These are phyloP conservation scores for Zonotrichia albicollis DNA, from an alignment of 2,797 vertebrate species.

Conservation along the genomic window DNA sequence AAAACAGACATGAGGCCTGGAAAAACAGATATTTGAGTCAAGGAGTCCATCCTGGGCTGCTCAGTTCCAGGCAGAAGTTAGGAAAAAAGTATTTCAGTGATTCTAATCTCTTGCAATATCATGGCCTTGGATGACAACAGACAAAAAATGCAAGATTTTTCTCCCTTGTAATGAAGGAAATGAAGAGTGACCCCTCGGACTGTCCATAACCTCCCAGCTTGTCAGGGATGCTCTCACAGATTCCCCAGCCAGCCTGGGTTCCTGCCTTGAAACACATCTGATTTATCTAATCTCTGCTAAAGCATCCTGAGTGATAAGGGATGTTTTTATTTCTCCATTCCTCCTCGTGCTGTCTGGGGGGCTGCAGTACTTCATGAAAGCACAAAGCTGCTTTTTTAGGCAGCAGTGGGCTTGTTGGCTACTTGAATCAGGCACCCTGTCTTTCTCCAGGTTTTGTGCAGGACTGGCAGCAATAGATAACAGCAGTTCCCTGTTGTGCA, in stretches of 20 bases:
- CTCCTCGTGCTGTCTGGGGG: background rate
- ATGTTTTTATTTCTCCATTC: slow-evolving; percentile 10
- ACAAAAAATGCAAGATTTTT: background rate
- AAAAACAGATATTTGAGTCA: background rate
- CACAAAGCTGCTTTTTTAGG: background rate
- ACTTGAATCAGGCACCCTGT: background rate
- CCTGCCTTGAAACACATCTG: background rate
- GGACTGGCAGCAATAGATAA: background rate
- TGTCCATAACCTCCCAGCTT: background rate
- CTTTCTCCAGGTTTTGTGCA: background rate
- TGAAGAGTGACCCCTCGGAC: background rate
- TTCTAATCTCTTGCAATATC: background rate
- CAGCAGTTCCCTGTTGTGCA: background rate
- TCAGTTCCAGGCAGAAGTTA: background rate
- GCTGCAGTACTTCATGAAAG: background rate
- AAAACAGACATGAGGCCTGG: background rate
- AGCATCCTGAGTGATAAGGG: background rate
- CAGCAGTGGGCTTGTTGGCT: background rate
- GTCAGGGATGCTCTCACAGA: background rate
- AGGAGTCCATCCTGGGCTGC: background rate
- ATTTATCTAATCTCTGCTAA: slow-evolving; percentile 17
- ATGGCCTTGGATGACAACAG: background rate
- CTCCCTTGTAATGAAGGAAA: background rate
- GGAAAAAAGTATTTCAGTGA: background rate
- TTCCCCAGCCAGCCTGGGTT: background rate